Conservation (phyloP, 2,113 vertebrate species). For the Coptodon rendalli region DNA sequence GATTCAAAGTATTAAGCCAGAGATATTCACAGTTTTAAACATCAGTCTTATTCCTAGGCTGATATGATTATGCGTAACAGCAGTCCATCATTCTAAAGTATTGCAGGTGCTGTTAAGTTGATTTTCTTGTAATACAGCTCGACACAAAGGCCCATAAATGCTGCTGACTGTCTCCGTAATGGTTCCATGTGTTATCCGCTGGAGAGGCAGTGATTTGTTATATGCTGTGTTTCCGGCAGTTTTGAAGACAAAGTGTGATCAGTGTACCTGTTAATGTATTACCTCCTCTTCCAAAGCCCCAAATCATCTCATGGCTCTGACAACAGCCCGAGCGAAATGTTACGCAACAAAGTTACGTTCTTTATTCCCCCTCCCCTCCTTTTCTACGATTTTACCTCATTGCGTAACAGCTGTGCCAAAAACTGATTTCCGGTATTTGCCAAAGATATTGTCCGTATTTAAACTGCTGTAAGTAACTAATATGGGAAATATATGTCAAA, state of each 20-base stretch:
- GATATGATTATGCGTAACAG: not conserved
- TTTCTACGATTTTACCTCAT: not conserved
- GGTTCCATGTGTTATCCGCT: not conserved
- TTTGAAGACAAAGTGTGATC: not conserved
- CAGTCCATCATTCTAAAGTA: not conserved
- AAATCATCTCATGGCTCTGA: not conserved
- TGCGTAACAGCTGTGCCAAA: not conserved
- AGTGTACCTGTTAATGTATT: not conserved
- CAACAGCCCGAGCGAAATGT: not conserved
- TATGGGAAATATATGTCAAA: not conserved
- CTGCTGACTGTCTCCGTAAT: not conserved
- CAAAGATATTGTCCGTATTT: not conserved
- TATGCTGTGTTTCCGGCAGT: not conserved
- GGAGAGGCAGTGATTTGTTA: not conserved
- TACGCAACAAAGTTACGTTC: not conserved
- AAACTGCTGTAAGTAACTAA: not conserved
- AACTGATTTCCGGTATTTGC: not conserved
- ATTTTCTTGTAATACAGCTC: not conserved
- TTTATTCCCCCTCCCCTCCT: not conserved
- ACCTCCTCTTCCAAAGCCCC: not conserved
- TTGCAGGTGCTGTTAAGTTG: not conserved
- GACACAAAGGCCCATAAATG: not conserved
- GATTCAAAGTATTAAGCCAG: not conserved
- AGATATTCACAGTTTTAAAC: not conserved
- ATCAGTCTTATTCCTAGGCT: not conserved